phyloP scores from a whole-genome alignment of 2,888 invertebrate genomes.

The Tipula helvola region DNA sequence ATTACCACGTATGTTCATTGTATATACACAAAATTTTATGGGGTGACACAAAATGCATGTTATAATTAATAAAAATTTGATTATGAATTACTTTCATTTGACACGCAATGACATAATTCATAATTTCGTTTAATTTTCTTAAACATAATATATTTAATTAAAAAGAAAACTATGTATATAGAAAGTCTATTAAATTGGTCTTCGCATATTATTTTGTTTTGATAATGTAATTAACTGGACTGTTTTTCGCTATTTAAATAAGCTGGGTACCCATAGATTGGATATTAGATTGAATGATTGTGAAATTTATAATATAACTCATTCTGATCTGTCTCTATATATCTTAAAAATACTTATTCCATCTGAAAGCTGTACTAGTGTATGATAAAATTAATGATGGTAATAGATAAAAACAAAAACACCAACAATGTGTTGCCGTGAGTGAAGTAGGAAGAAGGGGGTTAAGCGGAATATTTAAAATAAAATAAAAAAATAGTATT shows the following conservation, averaged over 20 bases:
- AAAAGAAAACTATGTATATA: too few species aligned
- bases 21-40: not conserved
- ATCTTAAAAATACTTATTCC: not conserved
- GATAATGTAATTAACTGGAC: not conserved
- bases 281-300: not conserved
- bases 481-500: not conserved
- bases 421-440: not conserved
- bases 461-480: not conserved
- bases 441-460: not conserved
- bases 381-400: not conserved
- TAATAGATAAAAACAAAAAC: not conserved
- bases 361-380: not conserved
- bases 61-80: not conserved
- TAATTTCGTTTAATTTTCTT: not conserved
- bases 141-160: not conserved
- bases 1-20: not conserved
- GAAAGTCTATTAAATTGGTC: too few species aligned
- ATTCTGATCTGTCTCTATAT: not conserved
- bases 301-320: not conserved
- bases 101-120: not conserved
- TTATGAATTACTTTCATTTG: not conserved
- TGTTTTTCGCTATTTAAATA: not conserved
- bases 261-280: not conserved
- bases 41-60: not conserved
- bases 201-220: not conserved